A percentile compares a stretch with the other conserved stretches of the same genome.
These are phyloP conservation scores for Etheostoma cragini DNA, from an alignment of 2,113 vertebrate genomes.

Conservation along the genomic window DNA sequence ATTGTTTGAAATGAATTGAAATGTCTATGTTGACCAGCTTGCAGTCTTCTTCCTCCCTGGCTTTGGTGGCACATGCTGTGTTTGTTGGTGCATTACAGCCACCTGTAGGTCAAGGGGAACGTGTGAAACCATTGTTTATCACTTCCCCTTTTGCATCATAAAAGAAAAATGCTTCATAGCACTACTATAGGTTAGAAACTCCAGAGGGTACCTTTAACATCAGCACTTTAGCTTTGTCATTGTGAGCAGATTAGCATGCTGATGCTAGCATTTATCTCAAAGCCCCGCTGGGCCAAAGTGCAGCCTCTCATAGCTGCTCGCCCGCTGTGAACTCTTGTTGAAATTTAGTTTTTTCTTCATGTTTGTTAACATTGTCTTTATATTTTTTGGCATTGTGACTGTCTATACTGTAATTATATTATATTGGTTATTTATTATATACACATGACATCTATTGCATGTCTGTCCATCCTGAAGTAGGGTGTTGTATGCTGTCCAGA, in stretches of 20 bases:
- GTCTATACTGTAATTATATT: not conserved
- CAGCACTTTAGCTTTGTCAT: not conserved
- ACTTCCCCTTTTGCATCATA: not conserved
- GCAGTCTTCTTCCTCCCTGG: not conserved
- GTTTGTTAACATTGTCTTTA: not conserved
- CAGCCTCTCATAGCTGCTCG: not conserved
- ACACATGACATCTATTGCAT: not conserved
- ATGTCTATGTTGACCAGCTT: not conserved
- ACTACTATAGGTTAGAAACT: not conserved
- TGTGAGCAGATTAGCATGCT: slow-evolving; percentile 8
- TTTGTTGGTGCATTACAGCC: not conserved
- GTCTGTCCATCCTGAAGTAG: too few species aligned
- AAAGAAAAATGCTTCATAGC: not conserved
- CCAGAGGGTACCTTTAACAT: slow-evolving; percentile 7
- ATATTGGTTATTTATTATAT: not conserved
- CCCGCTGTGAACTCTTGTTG: not conserved
- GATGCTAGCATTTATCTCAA: slow-evolving; percentile 1
- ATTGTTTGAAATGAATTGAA: not conserved
- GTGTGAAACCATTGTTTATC: not conserved
- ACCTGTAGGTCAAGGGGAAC: not conserved
- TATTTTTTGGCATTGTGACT: not conserved
- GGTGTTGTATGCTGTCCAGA: not conserved
- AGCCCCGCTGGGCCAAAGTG: not conserved
- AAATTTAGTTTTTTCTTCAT: not conserved
- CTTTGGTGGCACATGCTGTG: not conserved